These are phyloP conservation scores for Columbina picui DNA, from an alignment of 2,113 vertebrate genomes.

Conservation along the genomic window DNA sequence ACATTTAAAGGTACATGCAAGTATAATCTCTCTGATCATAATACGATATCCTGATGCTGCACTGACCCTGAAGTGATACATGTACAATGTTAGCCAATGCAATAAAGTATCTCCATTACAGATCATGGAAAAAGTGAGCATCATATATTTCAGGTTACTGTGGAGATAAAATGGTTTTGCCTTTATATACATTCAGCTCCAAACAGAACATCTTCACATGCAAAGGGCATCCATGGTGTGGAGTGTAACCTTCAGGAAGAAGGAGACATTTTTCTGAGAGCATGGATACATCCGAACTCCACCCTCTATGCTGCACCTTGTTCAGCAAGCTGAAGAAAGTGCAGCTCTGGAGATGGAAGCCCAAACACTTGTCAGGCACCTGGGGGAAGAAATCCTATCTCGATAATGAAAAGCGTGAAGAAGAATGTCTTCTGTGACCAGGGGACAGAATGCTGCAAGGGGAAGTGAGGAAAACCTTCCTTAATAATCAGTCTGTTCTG, in stretches of 20 bases:
- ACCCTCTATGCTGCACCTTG: background rate
- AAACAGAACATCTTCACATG: background rate
- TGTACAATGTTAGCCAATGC: background rate
- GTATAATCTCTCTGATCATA: rapidly evolving
- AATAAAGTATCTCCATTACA: background rate
- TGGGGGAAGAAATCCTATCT: background rate
- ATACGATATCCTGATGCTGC: background rate
- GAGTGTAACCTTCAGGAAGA: background rate
- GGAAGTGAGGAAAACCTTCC: background rate
- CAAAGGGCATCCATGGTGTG: background rate
- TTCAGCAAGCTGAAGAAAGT: background rate
- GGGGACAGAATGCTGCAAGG: background rate
- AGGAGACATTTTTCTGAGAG: background rate
- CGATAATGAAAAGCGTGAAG: background rate
- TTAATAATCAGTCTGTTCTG: background rate
- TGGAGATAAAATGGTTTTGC: background rate
- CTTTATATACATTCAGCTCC: background rate
- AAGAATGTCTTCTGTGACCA: background rate
- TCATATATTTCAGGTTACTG: background rate
- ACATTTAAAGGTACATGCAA: background rate
- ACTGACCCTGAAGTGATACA: background rate
- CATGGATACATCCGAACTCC: background rate
- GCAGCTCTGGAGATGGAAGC: background rate
- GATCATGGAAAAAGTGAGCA: background rate
- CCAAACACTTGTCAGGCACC: background rate